phyloP scores from a whole-genome alignment of 2,888 invertebrate species.

The Eilema caniola region DNA sequence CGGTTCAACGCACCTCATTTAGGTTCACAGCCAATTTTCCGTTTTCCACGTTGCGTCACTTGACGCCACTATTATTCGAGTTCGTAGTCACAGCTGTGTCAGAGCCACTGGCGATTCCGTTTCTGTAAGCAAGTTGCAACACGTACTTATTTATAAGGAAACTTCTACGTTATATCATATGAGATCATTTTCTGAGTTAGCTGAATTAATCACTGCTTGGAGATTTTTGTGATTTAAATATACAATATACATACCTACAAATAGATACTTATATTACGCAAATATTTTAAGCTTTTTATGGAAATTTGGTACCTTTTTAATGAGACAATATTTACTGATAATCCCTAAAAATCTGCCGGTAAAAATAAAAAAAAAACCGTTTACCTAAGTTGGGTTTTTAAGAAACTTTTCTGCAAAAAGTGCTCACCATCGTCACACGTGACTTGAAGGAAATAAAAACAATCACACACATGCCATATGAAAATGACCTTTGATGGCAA shows the following conservation, averaged over 20 bases:
- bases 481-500: background rate
- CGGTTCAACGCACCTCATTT: constrained; percentile 75
- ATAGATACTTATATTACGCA: background rate
- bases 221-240: constrained; percentile 32
- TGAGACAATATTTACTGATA: background rate
- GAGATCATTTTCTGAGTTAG: constrained; percentile 35
- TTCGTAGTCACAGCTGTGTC: constrained; percentile 31
- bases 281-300: background rate
- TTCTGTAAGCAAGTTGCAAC: constrained; percentile 40
- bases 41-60: constrained; percentile 69
- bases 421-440: background rate
- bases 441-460: background rate
- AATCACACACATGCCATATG: background rate
- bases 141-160: constrained; percentile 39
- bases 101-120: constrained; percentile 32
- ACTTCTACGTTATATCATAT: constrained; percentile 34
- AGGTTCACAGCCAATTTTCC: constrained; percentile 73
- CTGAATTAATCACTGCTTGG: constrained; percentile 29
- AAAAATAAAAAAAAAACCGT: too few species aligned
- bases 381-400: background rate
- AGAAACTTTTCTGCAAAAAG: background rate
- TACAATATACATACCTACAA: constrained; percentile 7
- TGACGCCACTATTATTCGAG: constrained; percentile 49
- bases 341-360: background rate
- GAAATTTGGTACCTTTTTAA: background rate